phyloP scores from a whole-genome alignment of 2,888 invertebrate genomes.

The Dexiosoma caninum region DNA sequence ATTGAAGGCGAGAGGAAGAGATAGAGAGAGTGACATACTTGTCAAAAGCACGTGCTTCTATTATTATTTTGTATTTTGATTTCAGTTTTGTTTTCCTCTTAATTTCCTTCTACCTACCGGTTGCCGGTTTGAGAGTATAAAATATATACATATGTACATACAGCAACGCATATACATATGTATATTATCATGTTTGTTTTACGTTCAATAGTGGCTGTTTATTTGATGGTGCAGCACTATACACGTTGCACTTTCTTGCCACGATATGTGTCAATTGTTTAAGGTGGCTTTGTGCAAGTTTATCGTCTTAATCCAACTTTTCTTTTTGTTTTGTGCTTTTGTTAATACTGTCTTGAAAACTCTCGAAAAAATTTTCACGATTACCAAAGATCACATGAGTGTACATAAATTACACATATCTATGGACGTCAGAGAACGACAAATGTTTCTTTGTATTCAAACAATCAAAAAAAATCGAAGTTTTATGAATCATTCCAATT shows the following conservation, averaged over 20 bases:
- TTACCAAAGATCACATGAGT: too few species aligned
- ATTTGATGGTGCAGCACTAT: constrained; percentile 16
- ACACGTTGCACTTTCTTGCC: neutral
- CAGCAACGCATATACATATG: too few species aligned
- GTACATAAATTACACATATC: too few species aligned
- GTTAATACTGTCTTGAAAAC: constrained; percentile 15
- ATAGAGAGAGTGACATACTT: neutral
- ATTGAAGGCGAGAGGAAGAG: neutral
- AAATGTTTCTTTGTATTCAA: too few species aligned
- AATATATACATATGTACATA: neutral
- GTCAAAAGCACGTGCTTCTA: constrained; percentile 48
- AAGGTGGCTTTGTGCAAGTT: constrained; percentile 8
- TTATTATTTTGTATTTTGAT: constrained; percentile 41
- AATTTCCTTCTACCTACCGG: constrained; percentile 20
- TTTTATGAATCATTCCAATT: too few species aligned
- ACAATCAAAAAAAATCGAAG: too few species aligned
- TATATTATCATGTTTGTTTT: neutral
- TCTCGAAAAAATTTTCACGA: neutral
- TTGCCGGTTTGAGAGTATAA: constrained; percentile 23
- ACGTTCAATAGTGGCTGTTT: constrained; percentile 3
- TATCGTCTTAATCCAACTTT: neutral
- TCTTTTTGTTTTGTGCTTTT: neutral
- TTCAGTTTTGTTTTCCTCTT: neutral
- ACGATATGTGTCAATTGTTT: constrained; percentile 28
- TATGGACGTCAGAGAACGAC: too few species aligned